Percentiles rank a stretch among this genome's conserved stretches.
phyloP scores from a whole-genome alignment of 2,797 vertebrate species.

The Scyliorhinus canicula region DNA sequence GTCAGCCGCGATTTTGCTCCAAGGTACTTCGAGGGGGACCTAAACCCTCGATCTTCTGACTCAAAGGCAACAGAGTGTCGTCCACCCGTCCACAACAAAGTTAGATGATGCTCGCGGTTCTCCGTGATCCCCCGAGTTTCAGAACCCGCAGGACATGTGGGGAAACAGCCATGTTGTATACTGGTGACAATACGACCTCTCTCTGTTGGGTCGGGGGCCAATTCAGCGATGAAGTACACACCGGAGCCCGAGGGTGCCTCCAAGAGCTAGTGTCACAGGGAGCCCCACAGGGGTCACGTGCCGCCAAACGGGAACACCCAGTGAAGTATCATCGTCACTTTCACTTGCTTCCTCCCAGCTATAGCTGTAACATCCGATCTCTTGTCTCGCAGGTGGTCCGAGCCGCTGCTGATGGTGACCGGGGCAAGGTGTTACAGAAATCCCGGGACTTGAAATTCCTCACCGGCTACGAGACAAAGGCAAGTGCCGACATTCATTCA shows the following conservation, averaged over 20 bases:
- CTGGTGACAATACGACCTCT: neutral
- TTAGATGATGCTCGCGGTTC: too few species aligned
- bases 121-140: too few species aligned
- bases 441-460: slow-evolving; percentile 79
- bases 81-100: neutral
- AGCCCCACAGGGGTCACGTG: neutral
- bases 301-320: neutral
- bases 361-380: too few species aligned
- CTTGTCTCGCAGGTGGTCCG: slow-evolving; percentile 66
- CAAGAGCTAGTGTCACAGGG: too few species aligned
- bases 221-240: neutral
- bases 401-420: slow-evolving; percentile 72
- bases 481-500: slow-evolving; percentile 44
- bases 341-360: neutral
- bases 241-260: too few species aligned
- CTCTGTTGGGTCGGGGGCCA: neutral
- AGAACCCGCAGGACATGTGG: too few species aligned
- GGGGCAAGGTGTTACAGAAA: slow-evolving; percentile 71
- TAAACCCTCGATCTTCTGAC: neutral
- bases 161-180: too few species aligned
- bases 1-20: neutral
- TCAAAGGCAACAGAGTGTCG: neutral
- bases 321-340: neutral
- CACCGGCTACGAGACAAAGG: slow-evolving; percentile 85
- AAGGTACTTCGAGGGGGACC: neutral